These are phyloP conservation scores for Odontocerum albicorne DNA, from an alignment of 2,888 invertebrate species.

Conservation along the genomic window DNA sequence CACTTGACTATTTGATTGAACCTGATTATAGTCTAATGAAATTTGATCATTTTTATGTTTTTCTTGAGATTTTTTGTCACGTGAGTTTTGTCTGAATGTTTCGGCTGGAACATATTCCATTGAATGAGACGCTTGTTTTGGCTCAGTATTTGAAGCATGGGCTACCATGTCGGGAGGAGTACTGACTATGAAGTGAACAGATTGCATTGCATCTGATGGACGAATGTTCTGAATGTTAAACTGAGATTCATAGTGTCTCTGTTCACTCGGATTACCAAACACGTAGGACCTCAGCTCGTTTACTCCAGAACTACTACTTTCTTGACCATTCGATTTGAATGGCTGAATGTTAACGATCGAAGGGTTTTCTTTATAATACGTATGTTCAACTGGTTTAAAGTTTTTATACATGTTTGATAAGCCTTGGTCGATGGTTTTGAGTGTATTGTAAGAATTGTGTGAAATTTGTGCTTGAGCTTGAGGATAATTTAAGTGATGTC, in stretches of 20 bases:
- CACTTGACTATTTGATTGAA: conserved; percentile 11
- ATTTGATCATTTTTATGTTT: conserved; percentile 19
- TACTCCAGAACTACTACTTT: conserved; percentile 6
- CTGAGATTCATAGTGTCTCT: conserved; percentile 20
- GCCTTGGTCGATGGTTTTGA: conserved; percentile 23
- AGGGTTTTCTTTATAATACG: conserved; percentile 48
- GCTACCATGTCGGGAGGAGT: conserved; percentile 26
- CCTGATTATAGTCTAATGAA: conserved; percentile 14
- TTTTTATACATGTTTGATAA: conserved; percentile 36
- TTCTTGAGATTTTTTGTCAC: conserved; percentile 6
- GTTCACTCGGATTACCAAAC: conserved; percentile 29
- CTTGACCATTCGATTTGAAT: conserved; percentile 20
- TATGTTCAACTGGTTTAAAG: conserved; percentile 47
- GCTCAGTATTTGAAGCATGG: conserved; percentile 32
- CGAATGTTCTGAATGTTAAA: conserved; percentile 20
- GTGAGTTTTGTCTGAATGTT: conserved; percentile 26
- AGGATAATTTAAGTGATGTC: conserved; percentile 9
- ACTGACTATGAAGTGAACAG: conserved; percentile 10
- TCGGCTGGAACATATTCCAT: conserved; percentile 34
- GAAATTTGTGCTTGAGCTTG: conserved; percentile 19
- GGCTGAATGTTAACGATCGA: conserved; percentile 26
- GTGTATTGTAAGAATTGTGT: conserved; percentile 11
- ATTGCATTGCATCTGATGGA: conserved; percentile 10
- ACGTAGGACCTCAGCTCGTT: conserved; percentile 24
- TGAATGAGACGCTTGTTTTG: conserved; percentile 17